phyloP scores from a whole-genome alignment of 64 coral and sea anemone genomes.

The Montipora efflorescens region DNA sequence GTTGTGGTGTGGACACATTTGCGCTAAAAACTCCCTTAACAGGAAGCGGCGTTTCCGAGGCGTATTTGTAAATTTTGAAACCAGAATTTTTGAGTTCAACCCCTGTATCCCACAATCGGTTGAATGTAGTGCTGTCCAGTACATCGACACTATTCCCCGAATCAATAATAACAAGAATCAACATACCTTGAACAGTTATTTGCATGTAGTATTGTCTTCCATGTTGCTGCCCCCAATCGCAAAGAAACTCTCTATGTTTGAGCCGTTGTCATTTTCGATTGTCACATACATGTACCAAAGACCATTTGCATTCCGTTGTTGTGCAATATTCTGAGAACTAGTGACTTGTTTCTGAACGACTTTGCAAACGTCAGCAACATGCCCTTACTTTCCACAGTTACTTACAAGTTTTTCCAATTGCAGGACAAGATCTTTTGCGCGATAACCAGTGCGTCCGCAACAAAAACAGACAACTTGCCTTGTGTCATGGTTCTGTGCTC shows the following conservation, averaged over 20 bases:
- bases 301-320: conserved; percentile 19
- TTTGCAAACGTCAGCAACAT: conserved; percentile 5
- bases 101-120: too few relatives aligned
- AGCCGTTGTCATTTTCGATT: background rate
- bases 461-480: conserved; percentile 36
- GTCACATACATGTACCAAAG: background rate
- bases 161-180: background rate
- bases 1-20: too few relatives aligned
- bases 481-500: background rate
- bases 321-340: background rate
- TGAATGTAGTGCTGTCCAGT: background rate
- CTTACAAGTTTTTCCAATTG: conserved; percentile 37
- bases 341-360: background rate
- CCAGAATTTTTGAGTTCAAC: too few relatives aligned
- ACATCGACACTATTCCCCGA: conserved; percentile 13
- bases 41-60: too few relatives aligned
- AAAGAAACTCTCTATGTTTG: background rate
- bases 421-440: conserved; percentile 51
- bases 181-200: background rate
- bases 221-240: background rate
- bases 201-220: background rate
- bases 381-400: conserved; percentile 42
- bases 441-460: conserved; percentile 38
- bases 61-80: too few relatives aligned
- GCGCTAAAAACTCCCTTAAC: too few relatives aligned